phyloP scores from a whole-genome alignment of 2,113 vertebrate genomes.

The Grantiella picta region DNA sequence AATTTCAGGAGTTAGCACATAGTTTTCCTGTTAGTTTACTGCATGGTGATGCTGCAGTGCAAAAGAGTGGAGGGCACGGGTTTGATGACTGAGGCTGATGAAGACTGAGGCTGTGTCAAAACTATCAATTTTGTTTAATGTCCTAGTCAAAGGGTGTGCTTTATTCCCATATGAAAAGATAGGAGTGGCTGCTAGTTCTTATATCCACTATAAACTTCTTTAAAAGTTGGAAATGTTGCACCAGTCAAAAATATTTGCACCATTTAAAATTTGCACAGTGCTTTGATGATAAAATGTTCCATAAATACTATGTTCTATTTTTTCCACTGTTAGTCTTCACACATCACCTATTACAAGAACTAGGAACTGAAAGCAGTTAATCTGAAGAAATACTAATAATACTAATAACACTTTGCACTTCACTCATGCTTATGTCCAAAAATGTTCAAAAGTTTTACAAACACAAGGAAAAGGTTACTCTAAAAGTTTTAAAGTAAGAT shows the following conservation, averaged over 20 bases:
- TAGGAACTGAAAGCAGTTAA: neutral
- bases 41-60: neutral
- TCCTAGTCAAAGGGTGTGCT: neutral
- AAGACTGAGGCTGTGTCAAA: neutral
- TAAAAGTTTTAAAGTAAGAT: neutral
- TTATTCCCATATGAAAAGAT: neutral
- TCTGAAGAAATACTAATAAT: neutral
- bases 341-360: neutral
- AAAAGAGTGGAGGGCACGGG: neutral
- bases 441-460: neutral
- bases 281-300: constrained; percentile 34
- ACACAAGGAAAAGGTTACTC: neutral
- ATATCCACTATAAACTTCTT: neutral
- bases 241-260: neutral
- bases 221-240: neutral
- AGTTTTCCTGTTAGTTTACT: neutral
- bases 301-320: constrained; percentile 8
- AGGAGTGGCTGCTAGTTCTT: neutral
- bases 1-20: neutral
- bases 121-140: neutral
- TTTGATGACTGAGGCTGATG: neutral
- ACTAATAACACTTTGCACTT: neutral
- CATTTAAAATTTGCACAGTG: neutral
- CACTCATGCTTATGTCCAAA: neutral
- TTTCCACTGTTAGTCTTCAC: neutral